Evolutionary conservation across 2,888 invertebrate genomes (phyloP).

Genomic region (Platyscelio sp.): DNA sequence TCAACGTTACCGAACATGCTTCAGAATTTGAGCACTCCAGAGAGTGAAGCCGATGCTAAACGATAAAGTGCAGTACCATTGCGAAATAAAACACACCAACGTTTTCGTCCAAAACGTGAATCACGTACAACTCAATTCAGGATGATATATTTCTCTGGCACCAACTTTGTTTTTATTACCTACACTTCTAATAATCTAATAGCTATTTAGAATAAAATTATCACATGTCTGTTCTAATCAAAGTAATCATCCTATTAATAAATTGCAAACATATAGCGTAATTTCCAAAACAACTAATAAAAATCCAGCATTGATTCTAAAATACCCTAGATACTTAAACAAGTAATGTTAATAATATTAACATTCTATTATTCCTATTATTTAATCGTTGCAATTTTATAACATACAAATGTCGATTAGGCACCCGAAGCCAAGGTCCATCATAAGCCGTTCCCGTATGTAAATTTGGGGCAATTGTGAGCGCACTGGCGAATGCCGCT

Average conservation of each 20-base stretch:
- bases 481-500: neutral
- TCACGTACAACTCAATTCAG: slow-evolving; percentile 26
- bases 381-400: neutral
- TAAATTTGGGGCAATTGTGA: slow-evolving; percentile 27
- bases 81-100: slow-evolving; percentile 17
- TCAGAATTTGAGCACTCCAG: slow-evolving; percentile 42
- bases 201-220: too few relatives aligned
- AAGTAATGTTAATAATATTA: too few relatives aligned
- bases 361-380: too few relatives aligned
- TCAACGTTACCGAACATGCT: slow-evolving; percentile 46
- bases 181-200: too few relatives aligned
- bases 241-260: too few relatives aligned
- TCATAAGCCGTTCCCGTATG: slow-evolving; percentile 17
- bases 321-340: too few relatives aligned
- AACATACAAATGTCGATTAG: neutral
- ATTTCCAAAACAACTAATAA: too few relatives aligned
- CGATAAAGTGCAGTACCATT: slow-evolving; percentile 35
- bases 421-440: neutral
- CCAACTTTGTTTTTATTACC: too few relatives aligned
- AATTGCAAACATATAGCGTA: too few relatives aligned
- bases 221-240: too few relatives aligned
- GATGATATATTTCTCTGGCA: neutral
- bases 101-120: neutral
- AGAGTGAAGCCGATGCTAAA: slow-evolving; percentile 13
- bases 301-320: too few relatives aligned